Evolutionary conservation across 2,113 vertebrate genomes (phyloP).

Genomic region (Haplochromis burtoni): DNA sequence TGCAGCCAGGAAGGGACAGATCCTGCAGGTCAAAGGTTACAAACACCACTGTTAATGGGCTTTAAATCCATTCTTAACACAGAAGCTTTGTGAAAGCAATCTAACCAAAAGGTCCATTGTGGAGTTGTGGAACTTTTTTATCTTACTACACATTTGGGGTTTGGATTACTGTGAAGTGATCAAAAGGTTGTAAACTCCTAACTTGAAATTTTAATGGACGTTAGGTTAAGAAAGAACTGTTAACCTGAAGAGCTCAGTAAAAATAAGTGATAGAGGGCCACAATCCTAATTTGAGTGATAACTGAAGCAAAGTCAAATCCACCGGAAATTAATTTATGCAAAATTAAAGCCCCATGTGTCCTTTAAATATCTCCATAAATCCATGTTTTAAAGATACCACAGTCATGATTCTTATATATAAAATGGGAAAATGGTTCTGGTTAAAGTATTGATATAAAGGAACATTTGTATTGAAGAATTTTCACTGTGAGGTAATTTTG

Average conservation of each 20-base stretch:
- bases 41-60: neutral
- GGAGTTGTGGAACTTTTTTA: neutral
- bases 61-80: neutral
- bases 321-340: neutral
- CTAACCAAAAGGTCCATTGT: neutral
- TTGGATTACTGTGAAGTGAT: neutral
- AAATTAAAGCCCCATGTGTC: neutral
- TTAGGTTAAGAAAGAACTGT: neutral
- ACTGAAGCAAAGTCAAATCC: neutral
- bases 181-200: neutral
- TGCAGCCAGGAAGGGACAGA: slow-evolving; percentile 81
- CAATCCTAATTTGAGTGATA: neutral
- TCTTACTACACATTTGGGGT: neutral
- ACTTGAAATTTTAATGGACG: neutral
- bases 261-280: neutral
- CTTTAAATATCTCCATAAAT: neutral
- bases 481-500: neutral
- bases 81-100: neutral
- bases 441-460: neutral
- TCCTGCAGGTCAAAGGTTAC: slow-evolving; percentile 46
- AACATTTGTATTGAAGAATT: neutral
- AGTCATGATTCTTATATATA: neutral
- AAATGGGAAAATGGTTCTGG: neutral
- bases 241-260: neutral
- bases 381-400: neutral